Evolutionary conservation across 2,113 vertebrate species (phyloP).

Genomic region (Hippocampus barbouri): DNA sequence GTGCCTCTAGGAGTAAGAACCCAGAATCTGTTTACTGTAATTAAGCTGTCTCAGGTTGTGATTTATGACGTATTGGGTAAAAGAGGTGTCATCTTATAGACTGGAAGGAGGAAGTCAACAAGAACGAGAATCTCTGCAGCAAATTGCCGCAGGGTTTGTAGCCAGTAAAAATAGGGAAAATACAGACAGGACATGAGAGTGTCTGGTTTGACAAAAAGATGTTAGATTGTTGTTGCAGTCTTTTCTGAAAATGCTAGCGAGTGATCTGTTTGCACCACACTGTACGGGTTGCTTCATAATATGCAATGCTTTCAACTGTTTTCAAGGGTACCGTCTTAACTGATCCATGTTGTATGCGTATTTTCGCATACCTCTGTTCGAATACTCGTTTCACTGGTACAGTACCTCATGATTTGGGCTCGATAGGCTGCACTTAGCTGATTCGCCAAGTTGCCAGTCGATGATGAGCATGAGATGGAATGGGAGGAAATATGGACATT

Average conservation of each 20-base stretch:
- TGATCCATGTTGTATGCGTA: neutral
- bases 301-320: neutral
- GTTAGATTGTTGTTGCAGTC: neutral
- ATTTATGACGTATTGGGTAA: conserved; percentile 75
- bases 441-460: neutral
- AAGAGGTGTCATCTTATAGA: conserved; percentile 58
- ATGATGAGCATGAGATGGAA: too few relatives aligned
- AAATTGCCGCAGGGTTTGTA: conserved; percentile 54
- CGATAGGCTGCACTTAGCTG: neutral
- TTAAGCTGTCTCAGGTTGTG: conserved; percentile 70
- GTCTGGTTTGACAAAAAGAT: conserved; percentile 14
- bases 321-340: neutral
- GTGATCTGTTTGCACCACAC: conserved; percentile 1
- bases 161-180: conserved; percentile 54
- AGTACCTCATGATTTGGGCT: neutral
- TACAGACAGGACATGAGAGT: conserved; percentile 35
- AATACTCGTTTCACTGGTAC: neutral
- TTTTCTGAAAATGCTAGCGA: neutral
- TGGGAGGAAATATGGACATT: too few relatives aligned
- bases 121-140: conserved; percentile 13
- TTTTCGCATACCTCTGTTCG: neutral
- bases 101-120: conserved; percentile 26
- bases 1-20: conserved; percentile 59
- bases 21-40: conserved; percentile 72
- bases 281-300: neutral